Percentiles rank a stretch among this genome's conserved stretches.
Conservation (phyloP, 2,888 invertebrate genomes). For the Melinaea marsaeus region DNA sequence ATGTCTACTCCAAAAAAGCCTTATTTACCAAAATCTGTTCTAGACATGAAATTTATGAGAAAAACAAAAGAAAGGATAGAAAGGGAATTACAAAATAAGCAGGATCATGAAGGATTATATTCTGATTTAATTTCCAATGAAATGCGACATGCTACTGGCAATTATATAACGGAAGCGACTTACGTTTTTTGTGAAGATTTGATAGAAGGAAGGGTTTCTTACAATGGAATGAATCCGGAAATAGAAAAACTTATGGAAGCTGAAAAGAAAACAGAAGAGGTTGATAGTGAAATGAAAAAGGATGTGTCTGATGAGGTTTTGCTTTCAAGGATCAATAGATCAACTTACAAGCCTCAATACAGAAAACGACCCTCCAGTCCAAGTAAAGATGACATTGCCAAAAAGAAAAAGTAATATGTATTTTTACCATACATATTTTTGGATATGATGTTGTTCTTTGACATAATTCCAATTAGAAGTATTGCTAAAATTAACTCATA, state of each 20-base stretch:
- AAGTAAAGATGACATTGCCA: constrained; percentile 39
- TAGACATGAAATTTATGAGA: constrained; percentile 91
- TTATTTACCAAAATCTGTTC: constrained; percentile 83
- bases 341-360: constrained; percentile 45
- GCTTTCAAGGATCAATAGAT: constrained; percentile 51
- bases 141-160: constrained; percentile 81
- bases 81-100: constrained; percentile 78
- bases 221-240: constrained; percentile 95
- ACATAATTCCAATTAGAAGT: no score
- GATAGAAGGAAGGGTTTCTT: constrained; percentile 91
- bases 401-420: constrained; percentile 40
- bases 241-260: constrained; percentile 88
- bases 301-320: constrained; percentile 69
- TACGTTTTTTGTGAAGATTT: constrained; percentile 87
- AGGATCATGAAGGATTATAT: constrained; percentile 81
- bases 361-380: constrained; percentile 49
- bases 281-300: constrained; percentile 58
- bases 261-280: constrained; percentile 51
- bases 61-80: constrained; percentile 82
- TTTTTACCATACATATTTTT: background rate
- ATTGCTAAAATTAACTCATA: no score
- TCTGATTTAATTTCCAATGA: constrained; percentile 84
- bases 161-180: constrained; percentile 85
- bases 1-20: constrained; percentile 55
- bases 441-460: no score